Evolutionary conservation across 1,140 invertebrate species (phyloP).

Genomic region (Habropoda laboriosa): DNA sequence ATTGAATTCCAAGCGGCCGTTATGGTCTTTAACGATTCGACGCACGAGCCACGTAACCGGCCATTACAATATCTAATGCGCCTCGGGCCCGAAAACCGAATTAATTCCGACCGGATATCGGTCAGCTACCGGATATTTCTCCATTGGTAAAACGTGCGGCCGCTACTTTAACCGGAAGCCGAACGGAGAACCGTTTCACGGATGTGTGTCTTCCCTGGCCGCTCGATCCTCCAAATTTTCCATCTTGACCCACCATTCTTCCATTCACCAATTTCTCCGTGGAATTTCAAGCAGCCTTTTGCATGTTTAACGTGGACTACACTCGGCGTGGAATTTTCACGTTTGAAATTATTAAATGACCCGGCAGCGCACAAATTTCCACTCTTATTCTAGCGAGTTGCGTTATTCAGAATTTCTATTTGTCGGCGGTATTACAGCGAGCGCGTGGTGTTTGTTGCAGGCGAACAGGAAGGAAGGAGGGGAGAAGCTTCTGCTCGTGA

Average conservation of each 20-base stretch:
- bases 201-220: neutral
- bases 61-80: conserved; percentile 63
- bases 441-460: neutral
- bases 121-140: conserved; percentile 57
- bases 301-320: no score
- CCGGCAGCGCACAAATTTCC: no score
- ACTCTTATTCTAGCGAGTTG: no score
- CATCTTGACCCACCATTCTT: no score
- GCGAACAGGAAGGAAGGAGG: no score
- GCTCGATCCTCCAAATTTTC: neutral
- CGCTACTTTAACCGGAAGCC: conserved; percentile 17
- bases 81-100: conserved; percentile 47
- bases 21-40: conserved; percentile 55
- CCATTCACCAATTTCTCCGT: neutral
- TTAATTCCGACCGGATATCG: conserved; percentile 65
- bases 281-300: neutral
- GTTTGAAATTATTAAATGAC: no score
- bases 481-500: no score
- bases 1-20: conserved; percentile 54
- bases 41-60: conserved; percentile 35
- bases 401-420: no score
- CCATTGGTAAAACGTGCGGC: conserved; percentile 42
- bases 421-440: no score
- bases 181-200: conserved; percentile 25
- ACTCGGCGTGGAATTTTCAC: no score